Evolutionary conservation across 2,888 invertebrate genomes (phyloP).

Genomic region (Busseola fusca): DNA sequence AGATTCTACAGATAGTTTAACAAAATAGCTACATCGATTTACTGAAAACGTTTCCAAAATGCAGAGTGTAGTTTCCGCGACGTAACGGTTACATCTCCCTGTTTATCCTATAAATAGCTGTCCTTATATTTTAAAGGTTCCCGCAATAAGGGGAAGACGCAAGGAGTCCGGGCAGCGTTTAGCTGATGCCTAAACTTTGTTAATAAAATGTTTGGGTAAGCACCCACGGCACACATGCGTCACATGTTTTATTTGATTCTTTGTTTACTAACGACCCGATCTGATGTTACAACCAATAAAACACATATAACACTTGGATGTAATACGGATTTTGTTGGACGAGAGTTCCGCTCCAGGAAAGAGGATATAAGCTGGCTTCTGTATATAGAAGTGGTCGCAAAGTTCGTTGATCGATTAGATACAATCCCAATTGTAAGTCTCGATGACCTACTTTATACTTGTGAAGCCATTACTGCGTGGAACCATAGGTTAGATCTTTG

Average conservation of each 20-base stretch:
- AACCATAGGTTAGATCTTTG: neutral
- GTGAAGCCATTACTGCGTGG: neutral
- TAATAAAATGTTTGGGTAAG: constrained; percentile 66
- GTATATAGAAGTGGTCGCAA: neutral
- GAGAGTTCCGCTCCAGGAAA: constrained; percentile 15
- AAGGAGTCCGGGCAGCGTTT: constrained; percentile 31
- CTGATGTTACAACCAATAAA: constrained; percentile 56
- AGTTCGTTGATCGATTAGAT: constrained; percentile 1
- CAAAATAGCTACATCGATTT: neutral
- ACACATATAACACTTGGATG: constrained; percentile 44
- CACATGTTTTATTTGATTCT: constrained; percentile 60
- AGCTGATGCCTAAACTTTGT: constrained; percentile 66
- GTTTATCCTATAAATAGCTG: constrained; percentile 31
- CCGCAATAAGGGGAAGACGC: constrained; percentile 41
- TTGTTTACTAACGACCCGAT: constrained; percentile 64
- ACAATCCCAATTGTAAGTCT: neutral
- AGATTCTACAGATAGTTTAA: neutral
- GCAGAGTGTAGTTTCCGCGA: constrained; percentile 1
- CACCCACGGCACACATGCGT: constrained; percentile 57
- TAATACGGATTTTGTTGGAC: constrained; percentile 33
- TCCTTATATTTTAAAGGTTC: constrained; percentile 48
- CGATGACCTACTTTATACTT: neutral
- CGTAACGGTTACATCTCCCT: constrained; percentile 16
- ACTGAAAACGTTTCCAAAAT: constrained; percentile 11
- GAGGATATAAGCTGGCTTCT: neutral